A percentile compares a stretch with the other conserved stretches of the same genome.
phyloP scores from a whole-genome alignment of 2,888 invertebrate species.

The Agrotis segetum region DNA sequence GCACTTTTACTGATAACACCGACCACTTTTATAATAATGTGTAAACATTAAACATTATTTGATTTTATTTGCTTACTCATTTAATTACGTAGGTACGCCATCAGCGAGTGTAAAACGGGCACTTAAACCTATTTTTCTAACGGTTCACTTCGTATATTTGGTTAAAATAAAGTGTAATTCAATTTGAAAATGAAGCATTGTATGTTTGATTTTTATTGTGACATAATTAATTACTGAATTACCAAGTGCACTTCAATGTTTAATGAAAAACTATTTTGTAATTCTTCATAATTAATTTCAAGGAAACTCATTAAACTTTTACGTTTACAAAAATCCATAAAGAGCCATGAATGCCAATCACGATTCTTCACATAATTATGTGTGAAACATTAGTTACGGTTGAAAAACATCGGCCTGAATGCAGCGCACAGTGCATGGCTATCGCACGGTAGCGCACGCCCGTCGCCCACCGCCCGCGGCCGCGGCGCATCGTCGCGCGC shows the following conservation, averaged over 20 bases:
- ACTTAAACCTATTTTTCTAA: no score
- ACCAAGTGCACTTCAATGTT: background rate
- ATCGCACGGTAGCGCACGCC: conserved; percentile 58
- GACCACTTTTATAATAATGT: conserved; percentile 13
- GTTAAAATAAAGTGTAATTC: no score
- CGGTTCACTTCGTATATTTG: no score
- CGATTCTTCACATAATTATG: background rate
- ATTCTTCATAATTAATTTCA: background rate
- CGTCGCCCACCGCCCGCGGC: conserved; percentile 42
- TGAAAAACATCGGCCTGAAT: conserved; percentile 8
- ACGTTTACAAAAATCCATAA: background rate
- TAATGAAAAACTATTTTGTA: background rate
- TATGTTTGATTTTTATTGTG: background rate
- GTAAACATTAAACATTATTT: conserved; percentile 10
- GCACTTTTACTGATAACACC: conserved; percentile 37
- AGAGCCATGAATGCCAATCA: background rate
- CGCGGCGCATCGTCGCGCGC: conserved; percentile 75
- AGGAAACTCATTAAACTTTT: background rate
- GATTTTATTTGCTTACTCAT: conserved; percentile 4
- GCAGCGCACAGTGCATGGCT: conserved; percentile 26
- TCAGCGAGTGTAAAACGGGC: background rate
- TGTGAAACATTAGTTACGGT: background rate
- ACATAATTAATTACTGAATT: background rate
- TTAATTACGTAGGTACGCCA: conserved; percentile 7
- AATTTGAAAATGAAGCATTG: no score